Evolutionary conservation across 2,797 vertebrate genomes (phyloP), one percentile per base, ranked within the genome.

Genomic region (Neoniphon sammara): DNA sequence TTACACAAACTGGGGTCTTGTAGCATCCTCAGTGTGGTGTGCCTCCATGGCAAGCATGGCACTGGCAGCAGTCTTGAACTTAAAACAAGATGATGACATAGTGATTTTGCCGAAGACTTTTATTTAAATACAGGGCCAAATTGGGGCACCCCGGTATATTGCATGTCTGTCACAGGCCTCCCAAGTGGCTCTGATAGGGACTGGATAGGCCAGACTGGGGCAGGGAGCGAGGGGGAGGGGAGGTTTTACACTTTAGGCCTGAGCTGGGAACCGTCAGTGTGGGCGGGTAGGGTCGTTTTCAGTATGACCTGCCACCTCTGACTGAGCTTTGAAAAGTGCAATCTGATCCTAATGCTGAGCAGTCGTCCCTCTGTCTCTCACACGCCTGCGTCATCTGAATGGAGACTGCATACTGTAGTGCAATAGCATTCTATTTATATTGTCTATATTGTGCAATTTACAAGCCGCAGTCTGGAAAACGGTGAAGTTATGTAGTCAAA

Each of bases 301-400:
- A 78, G 58, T 30, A 5, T 93, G 92, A 94, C 93, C 93, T 92
- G 82, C 77, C 87, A 88, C 89, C 88, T 89, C 82, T 87, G 86
- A 89, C 70, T 60, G 87, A 80, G 85, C 86, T 90, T 83, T 80
- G 83, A 91, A 88, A 91, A 90, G 89, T 81, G 79, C 85, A 89
- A 89, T 88, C 81, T 91, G 90, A 94, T 91, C 85, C 85, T 68
- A 73, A 85, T 83, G 87, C 91, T 88, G 89, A 91, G 81, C 83
- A 80, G 73, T 78, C 66, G 66, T 88, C 75, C 58, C 84, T 81
- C 81, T 87, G 87, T 89, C 34, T 44, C 76, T 72, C 90, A 87
- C 73, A 49, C 70, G 74, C 72, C 57, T 79, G 59, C n/a, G 23
- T 86, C 82, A 78, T 86, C 71, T 69, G 71, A 81, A 70, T 55